Conservation (phyloP, 1,140 invertebrate genomes). For the roundworm (Caenorhabditis elegans) region DNA sequence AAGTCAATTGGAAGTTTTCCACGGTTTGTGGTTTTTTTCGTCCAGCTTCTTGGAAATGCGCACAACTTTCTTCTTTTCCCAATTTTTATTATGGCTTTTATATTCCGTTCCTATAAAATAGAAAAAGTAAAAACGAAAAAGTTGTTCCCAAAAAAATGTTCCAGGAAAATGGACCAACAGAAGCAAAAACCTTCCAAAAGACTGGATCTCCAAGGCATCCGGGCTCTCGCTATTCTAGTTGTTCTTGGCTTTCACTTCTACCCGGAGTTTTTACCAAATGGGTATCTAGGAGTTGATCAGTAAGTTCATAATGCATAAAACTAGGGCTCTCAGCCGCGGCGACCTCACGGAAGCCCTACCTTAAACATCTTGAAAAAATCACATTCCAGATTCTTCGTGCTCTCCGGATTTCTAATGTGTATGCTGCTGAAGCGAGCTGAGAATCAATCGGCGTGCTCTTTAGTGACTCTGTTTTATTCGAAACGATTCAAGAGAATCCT, state of each 20-base stretch:
- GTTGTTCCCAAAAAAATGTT: background rate
- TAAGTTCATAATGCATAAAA: background rate
- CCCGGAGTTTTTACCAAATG: background rate
- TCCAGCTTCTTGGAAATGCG: too few species aligned
- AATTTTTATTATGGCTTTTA: too few species aligned
- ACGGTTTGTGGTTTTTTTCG: too few species aligned
- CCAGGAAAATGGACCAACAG: background rate
- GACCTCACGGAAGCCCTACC: too few species aligned
- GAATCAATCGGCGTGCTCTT: background rate
- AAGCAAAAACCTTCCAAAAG: background rate
- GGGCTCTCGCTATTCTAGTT: background rate
- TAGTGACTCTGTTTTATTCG: background rate
- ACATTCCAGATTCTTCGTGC: background rate
- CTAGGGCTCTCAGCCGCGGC: too few species aligned
- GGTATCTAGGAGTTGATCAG: constrained; percentile 16
- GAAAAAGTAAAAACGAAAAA: too few species aligned
- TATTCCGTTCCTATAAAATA: too few species aligned
- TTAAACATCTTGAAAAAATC: too few species aligned
- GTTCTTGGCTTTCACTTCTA: constrained; percentile 16
- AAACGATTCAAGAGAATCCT: constrained; percentile 16
- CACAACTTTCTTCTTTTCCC: too few species aligned
- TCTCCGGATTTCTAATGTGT: background rate
- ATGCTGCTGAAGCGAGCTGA: background rate
- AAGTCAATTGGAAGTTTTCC: too few species aligned
- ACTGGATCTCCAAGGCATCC: background rate